These are phyloP conservation scores for Halcyon senegalensis DNA, from an alignment of 2,113 vertebrate species.

Conservation along the genomic window DNA sequence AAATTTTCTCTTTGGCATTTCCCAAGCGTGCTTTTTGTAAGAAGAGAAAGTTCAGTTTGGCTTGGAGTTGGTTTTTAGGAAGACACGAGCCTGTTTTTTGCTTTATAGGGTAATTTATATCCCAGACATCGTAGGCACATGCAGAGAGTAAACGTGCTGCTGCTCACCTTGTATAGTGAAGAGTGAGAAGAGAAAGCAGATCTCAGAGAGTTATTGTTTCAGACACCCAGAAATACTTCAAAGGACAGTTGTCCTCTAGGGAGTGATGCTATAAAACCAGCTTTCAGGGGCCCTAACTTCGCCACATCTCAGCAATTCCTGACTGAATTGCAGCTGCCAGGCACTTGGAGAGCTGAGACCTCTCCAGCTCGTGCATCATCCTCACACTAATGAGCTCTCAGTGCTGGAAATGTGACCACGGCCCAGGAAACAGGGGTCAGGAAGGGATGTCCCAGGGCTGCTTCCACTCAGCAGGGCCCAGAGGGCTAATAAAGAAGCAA, in stretches of 20 bases:
- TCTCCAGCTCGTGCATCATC: not conserved
- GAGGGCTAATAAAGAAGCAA: not conserved
- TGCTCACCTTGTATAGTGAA: not conserved
- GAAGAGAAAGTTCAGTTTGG: not conserved
- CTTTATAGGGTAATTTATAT: slow-evolving; percentile 24
- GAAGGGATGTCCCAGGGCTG: not conserved
- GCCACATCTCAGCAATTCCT: slow-evolving; percentile 12
- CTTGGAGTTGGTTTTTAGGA: not conserved
- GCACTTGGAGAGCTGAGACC: not conserved
- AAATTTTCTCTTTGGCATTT: not conserved
- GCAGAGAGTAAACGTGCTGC: not conserved
- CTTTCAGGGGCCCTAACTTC: not conserved
- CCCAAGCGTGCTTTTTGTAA: not conserved
- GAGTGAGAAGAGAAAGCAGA: not conserved
- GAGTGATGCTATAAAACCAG: not conserved
- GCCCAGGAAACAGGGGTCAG: not conserved
- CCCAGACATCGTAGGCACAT: not conserved
- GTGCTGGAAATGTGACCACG: not conserved
- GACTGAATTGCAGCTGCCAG: not conserved
- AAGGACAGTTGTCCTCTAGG: slow-evolving; percentile 17
- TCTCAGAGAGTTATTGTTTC: not conserved
- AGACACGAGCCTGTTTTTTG: not conserved
- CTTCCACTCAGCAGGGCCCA: not conserved
- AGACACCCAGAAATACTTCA: not conserved
- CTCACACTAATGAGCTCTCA: not conserved